Base-by-base conservation (phyloP, 2,113 vertebrate genomes). In the Nothoprocta perdicaria region DNA sequence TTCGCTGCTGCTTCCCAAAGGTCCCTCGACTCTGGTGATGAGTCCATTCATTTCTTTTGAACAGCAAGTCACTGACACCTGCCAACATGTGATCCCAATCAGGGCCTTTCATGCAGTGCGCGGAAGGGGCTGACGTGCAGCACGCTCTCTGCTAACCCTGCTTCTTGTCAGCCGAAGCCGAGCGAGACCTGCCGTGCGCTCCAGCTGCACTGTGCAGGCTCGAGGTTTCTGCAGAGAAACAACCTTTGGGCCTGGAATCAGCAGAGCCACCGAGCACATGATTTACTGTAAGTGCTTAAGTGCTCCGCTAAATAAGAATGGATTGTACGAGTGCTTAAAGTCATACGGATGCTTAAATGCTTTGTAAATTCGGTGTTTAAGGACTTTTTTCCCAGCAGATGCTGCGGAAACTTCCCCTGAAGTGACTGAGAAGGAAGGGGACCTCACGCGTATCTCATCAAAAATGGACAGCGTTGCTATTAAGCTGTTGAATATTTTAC, bases 251-350 rank as follows among this genome's bases (percentile, higher is more conserved):
- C 79, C 61, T 50, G 3, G 6, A 93, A 88, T 78, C 73, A 83
- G 61, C 0, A 0, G 75, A 78, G 91, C 92, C 79, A 87, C 65
- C 68, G 48, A 89, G 91, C 89, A 3, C 65, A 57, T 89, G 89
- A 96, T 95, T 96, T 53, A 61, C 76, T 68, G 1, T 86, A 81
- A 96, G 92, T 92, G 84, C 84, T 68, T 91, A 92, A 96, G 92
- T 93, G 89, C 76, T 89, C 14, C 41, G 60, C 69, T 69, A 31
- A 92, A 85, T 68, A 87, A 83, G 85, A 69, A 15, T 83, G 61
- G 21, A 83, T 91, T 72, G 87, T 65, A 41, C 67, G n/a, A 92
- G 60, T 83, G 72, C 84, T 60, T 85, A 27, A 74, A 93, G 82
- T 92, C 80, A 84, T 11, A 88, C 29, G 80, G 48, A 68, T 86